Conservation (phyloP, 2,113 vertebrate species). For the Chloropsis hardwickii region DNA sequence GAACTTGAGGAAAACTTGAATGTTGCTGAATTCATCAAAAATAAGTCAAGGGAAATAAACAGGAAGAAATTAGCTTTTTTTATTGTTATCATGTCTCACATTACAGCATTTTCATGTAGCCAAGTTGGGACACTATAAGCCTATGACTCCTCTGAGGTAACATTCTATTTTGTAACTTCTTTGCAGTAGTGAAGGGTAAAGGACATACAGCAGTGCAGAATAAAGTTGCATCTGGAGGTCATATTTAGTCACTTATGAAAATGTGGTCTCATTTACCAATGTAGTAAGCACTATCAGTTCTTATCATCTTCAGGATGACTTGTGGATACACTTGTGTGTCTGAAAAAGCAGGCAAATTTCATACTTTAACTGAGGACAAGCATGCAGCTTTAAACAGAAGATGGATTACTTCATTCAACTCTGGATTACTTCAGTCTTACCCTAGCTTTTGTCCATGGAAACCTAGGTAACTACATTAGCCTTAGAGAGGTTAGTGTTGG, state of each 20-base stretch:
- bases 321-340: neutral
- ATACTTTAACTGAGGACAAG: neutral
- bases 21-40: neutral
- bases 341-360: neutral
- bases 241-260: neutral
- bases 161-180: neutral
- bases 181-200: neutral
- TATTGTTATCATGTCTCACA: neutral
- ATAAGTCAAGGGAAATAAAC: neutral
- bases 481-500: neutral
- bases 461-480: neutral
- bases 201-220: neutral
- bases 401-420: neutral
- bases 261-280: neutral
- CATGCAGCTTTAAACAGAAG: neutral
- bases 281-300: neutral
- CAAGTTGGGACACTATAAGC: neutral
- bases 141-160: neutral
- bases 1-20: neutral
- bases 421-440: neutral
- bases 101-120: neutral
- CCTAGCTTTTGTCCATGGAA: neutral
- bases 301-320: neutral
- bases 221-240: neutral
- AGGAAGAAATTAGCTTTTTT: neutral